A percentile compares a stretch with the other conserved stretches of the same genome.
Conservation (phyloP, 2,797 vertebrate genomes). For the Cyprinodon diabolis region DNA sequence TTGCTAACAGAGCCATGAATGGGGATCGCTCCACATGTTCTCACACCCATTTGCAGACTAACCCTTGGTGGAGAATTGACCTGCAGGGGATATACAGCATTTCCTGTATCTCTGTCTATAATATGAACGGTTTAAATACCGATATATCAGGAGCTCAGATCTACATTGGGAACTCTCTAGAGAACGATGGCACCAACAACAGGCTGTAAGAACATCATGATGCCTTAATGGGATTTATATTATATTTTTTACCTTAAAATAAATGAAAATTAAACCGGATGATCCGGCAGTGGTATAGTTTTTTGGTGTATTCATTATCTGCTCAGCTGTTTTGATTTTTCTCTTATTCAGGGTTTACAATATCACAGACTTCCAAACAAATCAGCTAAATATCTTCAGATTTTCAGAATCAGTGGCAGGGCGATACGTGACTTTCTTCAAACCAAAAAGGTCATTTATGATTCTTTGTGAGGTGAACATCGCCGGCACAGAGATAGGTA, state of each 20-base stretch:
- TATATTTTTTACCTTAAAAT: neutral
- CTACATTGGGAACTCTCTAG: neutral
- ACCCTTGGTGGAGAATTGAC: too few relatives aligned
- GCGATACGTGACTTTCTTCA: conserved; percentile 16
- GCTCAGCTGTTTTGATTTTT: neutral
- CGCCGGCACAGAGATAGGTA: neutral
- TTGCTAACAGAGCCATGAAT: too few relatives aligned
- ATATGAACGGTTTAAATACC: fast-evolving
- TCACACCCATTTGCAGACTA: too few relatives aligned
- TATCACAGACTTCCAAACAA: fast-evolving
- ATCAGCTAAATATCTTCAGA: fast-evolving
- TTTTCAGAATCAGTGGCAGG: fast-evolving
- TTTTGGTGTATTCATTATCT: too few relatives aligned
- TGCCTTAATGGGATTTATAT: conserved; percentile 4
- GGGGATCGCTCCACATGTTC: too few relatives aligned
- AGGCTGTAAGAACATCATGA: conserved; percentile 5
- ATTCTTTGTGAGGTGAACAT: conserved; percentile 23
- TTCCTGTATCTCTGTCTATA: neutral
- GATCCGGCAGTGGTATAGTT: too few relatives aligned
- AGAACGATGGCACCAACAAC: neutral
- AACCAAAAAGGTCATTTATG: fast-evolving
- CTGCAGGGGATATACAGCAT: neutral
- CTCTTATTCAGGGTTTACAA: neutral
- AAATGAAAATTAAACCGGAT: too few relatives aligned
- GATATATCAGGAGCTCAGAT: fast-evolving